phyloP scores from a whole-genome alignment of 2,888 invertebrate genomes.

The Epiperipatus broadwayi region DNA sequence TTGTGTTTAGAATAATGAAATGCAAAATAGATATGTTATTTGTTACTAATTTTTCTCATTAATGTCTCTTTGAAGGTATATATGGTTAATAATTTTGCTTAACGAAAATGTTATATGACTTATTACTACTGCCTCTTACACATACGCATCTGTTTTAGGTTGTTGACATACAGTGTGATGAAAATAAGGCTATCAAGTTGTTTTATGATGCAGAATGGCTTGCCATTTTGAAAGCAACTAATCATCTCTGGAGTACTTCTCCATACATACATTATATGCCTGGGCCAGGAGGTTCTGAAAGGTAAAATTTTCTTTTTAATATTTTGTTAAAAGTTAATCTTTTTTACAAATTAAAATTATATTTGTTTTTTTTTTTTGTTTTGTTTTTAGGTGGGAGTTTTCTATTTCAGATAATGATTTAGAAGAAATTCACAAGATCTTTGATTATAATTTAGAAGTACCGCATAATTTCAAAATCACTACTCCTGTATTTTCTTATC shows the following conservation, averaged over 20 bases:
- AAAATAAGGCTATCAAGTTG: slow-evolving; percentile 33
- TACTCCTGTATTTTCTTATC: slow-evolving; percentile 41
- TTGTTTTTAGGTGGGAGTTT: slow-evolving; percentile 43
- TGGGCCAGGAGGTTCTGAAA: slow-evolving; percentile 46
- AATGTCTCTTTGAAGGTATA: too few species aligned
- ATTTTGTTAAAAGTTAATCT: background rate
- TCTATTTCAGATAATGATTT: slow-evolving; percentile 55
- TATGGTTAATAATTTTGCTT: too few species aligned
- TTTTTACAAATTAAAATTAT: slow-evolving; percentile 17
- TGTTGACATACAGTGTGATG: slow-evolving; percentile 41
- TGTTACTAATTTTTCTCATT: too few species aligned
- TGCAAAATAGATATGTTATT: too few species aligned
- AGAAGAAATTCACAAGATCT: slow-evolving; percentile 39
- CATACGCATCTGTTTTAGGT: too few species aligned
- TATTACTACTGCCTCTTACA: too few species aligned
- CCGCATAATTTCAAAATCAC: slow-evolving; percentile 60
- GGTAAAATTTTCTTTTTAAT: slow-evolving; percentile 29
- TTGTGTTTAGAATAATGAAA: too few species aligned
- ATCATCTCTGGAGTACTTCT: slow-evolving; percentile 61
- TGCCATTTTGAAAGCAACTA: slow-evolving; percentile 61
- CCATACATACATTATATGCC: slow-evolving; percentile 56
- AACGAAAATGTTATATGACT: too few species aligned
- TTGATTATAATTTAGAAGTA: slow-evolving; percentile 46
- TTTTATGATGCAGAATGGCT: slow-evolving; percentile 87
- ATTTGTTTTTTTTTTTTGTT: slow-evolving; percentile 9